phyloP scores from a whole-genome alignment of 30 jellyfish, hydroid and myxozoan genomes.

The Hydra vulgaris region DNA sequence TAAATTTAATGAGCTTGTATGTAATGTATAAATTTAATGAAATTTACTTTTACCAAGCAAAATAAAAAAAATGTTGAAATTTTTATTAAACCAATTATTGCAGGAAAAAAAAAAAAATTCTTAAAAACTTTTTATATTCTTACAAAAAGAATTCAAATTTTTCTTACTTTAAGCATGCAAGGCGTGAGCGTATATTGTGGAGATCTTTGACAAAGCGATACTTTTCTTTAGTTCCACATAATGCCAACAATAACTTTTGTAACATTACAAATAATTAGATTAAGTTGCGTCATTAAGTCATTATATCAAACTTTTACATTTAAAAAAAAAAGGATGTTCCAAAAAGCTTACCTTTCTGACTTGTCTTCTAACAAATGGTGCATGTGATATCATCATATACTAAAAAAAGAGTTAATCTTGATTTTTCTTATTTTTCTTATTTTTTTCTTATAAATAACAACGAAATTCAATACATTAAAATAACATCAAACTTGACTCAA shows the following conservation, averaged over 20 bases:
- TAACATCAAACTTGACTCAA: neutral
- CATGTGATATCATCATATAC: conserved; percentile 83
- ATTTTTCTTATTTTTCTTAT: too few species aligned
- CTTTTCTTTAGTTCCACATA: conserved; percentile 88
- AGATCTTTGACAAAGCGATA: conserved; percentile 79
- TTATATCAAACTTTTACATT: neutral
- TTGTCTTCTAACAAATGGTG: conserved; percentile 93
- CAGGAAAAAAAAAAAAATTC: too few species aligned
- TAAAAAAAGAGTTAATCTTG: conserved; percentile 7
- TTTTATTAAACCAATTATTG: too few species aligned
- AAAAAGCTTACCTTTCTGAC: conserved; percentile 65
- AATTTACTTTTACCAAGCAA: too few species aligned
- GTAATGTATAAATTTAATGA: too few species aligned
- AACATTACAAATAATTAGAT: too few species aligned
- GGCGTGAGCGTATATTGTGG: conserved; percentile 60
- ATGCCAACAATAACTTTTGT: conserved; percentile 74
- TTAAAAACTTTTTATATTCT: too few species aligned
- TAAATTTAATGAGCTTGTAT: too few species aligned
- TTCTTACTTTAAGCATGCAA: conserved; percentile 46
- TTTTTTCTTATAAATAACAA: too few species aligned
- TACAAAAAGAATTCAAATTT: neutral
- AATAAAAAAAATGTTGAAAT: too few species aligned
- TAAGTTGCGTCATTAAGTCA: too few species aligned
- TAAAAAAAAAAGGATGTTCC: neutral
- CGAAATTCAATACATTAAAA: too few species aligned